Evolutionary conservation across 2,888 invertebrate genomes (phyloP), one percentile per base, ranked within the genome.

Genomic region (Spatulosminthurus flaviceps): DNA sequence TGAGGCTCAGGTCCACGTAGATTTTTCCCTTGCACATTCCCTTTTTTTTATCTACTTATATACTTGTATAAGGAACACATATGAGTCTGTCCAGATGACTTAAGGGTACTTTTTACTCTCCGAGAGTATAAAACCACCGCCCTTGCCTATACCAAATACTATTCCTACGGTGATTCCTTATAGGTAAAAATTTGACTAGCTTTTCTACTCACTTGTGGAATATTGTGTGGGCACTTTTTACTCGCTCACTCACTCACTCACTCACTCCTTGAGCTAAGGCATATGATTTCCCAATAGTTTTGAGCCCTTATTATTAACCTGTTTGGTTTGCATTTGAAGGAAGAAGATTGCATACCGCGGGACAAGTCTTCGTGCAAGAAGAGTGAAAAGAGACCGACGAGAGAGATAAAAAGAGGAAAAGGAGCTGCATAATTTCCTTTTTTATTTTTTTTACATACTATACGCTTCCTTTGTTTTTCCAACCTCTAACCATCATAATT

Each of bases 331-430:
- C 34, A 22, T 70, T n/a, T n/a, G n/a, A n/a, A n/a, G 21, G 29
- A n/a, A n/a, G 34, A 28, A 69, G 69, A 69, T 29, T 34, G 34
- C 69, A 69, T 28, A 69, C 64, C 69, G 69, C 34, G 34, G 69
- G 28, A 69, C 69, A 69, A 42, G 21, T 41, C 34, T 22, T 71
- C 70, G n/a, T 41, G 41, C 41, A 21, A 34, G 34, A n/a, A 69
- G 26, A 51, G 51, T 24, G 51, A 73, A 73, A n/a, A 73, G 73
- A 73, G 73, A 61, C 73, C 73, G 73, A 73, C 73, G 60, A 61
- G 41, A 51, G 51, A 51, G 72, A 72, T 60, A 60, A 22, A 64
- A 22, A 60, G 28, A 61, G 61, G 51, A 72, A 51, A 60, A 73
- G 61, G 26, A n/a, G n/a, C n/a, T 72, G 72, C 73, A 73, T 73